These are phyloP conservation scores for Neoscelio sp. DNA, from an alignment of 2,888 invertebrate species.

Conservation along the genomic window DNA sequence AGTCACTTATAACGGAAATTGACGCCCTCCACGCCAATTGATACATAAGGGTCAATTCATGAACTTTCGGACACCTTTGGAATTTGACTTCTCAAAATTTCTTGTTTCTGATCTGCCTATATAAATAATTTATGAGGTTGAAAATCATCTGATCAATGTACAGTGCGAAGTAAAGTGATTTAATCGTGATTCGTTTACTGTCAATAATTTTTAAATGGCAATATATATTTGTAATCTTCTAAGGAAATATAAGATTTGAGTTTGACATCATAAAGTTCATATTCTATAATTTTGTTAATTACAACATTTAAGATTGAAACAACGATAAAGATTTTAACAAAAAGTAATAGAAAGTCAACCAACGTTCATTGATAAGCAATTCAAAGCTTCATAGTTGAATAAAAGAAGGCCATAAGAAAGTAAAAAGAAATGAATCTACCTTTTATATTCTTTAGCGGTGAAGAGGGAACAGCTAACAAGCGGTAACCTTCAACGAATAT, in stretches of 20 bases:
- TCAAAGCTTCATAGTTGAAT: neutral
- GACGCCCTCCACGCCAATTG: constrained; percentile 40
- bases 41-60: constrained; percentile 16
- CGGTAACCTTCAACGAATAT: constrained; percentile 57
- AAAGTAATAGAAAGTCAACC: no score
- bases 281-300: no score
- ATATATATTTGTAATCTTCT: no score
- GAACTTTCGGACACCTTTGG: neutral
- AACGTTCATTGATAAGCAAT: constrained; percentile 2
- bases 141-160: no score
- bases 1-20: constrained; percentile 62
- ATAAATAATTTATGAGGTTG: no score
- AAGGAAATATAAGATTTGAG: no score
- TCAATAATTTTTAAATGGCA: no score
- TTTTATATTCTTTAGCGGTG: neutral
- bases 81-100: neutral
- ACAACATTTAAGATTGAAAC: no score
- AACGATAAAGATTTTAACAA: no score
- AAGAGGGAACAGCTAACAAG: constrained; percentile 39
- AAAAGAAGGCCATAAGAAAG: constrained; percentile 21
- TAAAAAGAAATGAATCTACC: neutral
- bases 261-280: constrained; percentile 1
- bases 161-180: no score
- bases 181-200: no score
- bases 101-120: no score